Base-by-base conservation (phyloP, 2,113 vertebrate genomes). In the Trochalopteron elliotii region DNA sequence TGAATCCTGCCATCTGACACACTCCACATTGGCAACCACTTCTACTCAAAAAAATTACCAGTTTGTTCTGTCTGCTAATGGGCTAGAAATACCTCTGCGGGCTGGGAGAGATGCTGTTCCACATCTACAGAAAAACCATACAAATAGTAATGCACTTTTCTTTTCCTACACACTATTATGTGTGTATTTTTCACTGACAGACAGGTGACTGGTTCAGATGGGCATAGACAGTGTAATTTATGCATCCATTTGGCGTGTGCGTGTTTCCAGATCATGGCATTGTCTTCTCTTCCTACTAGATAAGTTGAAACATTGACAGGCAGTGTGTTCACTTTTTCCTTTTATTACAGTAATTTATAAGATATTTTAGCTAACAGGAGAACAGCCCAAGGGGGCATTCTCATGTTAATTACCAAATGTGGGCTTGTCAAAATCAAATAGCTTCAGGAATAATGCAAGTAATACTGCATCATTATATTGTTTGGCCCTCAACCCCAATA, bases 291-390 rank as follows among this genome's bases (percentile, higher is more conserved):
- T 97, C 93, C 95, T 97, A 89, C 96, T 91, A 93, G 97, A 97
- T 97, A 97, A 97, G 97, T 98, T 98, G 97, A 98, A 98, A 97
- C 97, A 96, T 97, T 98, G 98, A 98, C 98, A 98, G 97, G 97
- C 97, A 97, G 96, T 96, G 53, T 98, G 97, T 98, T 98, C 98
- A 97, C 94, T 97, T 98, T 97, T 98, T 96, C 94, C 97, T 98
- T 98, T 98, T 98, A 98, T 98, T 98, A 97, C 97, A 97, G 98
- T 98, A 98, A 98, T 98, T 98, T 98, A 98, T 98, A 98, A 98
- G 98, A 98, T 98, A 98, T 98, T 98, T 98, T 98, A 98, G 98
- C 98, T 98, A 98, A 98, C 98, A 97, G 98, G 97, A 98, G 98
- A 97, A 97, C 4, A 83, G 97, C 98, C 98, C 98, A 98, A 98